These are phyloP conservation scores for Bos indicus DNA, from an alignment of 2,113 vertebrate genomes.

Conservation along the genomic window DNA sequence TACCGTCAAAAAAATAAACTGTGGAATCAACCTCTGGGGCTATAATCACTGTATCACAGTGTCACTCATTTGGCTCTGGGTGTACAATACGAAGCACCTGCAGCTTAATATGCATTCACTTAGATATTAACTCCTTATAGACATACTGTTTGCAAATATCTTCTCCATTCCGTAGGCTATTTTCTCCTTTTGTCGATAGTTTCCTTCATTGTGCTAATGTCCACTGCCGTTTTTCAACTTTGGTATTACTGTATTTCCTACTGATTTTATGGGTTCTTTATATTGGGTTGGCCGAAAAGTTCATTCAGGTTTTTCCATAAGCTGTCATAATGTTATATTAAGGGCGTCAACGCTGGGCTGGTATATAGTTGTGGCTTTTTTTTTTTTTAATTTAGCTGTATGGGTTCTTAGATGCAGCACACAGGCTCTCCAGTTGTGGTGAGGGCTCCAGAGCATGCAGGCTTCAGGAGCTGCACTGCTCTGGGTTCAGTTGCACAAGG, in stretches of 20 bases:
- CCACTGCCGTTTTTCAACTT: not conserved
- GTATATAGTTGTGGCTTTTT: not conserved
- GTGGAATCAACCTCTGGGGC: not conserved
- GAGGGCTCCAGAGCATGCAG: not conserved
- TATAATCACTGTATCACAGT: not conserved
- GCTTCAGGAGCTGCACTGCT: not conserved
- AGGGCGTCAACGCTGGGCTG: not conserved
- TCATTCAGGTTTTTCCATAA: not conserved
- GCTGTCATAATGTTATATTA: not conserved
- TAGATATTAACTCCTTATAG: not conserved
- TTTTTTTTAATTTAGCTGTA: not conserved
- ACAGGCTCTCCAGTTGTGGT: not conserved
- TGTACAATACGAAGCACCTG: not conserved
- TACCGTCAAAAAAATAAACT: not conserved
- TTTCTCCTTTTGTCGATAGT: not conserved
- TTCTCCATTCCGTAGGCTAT: not conserved
- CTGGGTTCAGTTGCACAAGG: not conserved
- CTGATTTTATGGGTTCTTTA: not conserved
- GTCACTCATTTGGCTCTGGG: not conserved
- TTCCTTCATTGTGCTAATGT: not conserved
- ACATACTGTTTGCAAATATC: not conserved
- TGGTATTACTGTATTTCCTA: not conserved
- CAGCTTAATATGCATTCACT: not conserved
- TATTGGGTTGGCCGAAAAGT: not conserved
- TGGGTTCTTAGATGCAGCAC: not conserved